Conservation (phyloP, 2,113 vertebrate species). For the Natator depressus region DNA sequence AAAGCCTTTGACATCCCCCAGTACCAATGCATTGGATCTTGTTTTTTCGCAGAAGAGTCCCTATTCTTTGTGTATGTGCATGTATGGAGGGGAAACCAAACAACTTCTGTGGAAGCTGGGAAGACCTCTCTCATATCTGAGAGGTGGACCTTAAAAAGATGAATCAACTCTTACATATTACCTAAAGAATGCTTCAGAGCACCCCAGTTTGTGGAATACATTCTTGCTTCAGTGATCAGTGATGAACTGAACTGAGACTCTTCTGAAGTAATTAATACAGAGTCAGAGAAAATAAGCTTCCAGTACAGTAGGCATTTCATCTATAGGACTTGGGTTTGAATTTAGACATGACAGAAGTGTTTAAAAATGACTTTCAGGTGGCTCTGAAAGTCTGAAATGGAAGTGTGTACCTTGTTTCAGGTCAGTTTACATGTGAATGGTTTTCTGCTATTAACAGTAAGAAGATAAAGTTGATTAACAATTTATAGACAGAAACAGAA, state of each 20-base stretch:
- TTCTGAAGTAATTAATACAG: not conserved
- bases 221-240: not conserved
- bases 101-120: not conserved
- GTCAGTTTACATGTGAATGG: not conserved
- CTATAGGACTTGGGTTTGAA: not conserved
- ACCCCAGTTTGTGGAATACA: not conserved
- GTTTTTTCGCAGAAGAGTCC: not conserved
- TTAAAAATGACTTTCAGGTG: conserved; percentile 45
- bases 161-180: fast-evolving
- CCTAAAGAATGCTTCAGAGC: not conserved
- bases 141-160: not conserved
- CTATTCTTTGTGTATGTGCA: not conserved
- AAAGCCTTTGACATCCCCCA: not conserved
- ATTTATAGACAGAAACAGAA: not conserved
- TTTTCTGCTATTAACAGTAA: not conserved
- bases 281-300: not conserved
- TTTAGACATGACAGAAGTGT: not conserved
- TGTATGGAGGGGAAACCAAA: not conserved
- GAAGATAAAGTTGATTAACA: not conserved
- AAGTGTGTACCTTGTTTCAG: not conserved
- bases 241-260: not conserved
- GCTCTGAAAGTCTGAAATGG: not conserved
- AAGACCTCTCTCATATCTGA: conserved; percentile 2
- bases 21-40: not conserved
- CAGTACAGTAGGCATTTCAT: not conserved